Percentiles rank a stretch among this genome's conserved stretches.
Conservation (phyloP, 53 echinoderm and acorn worm species). For the Patiria pectinifera region DNA sequence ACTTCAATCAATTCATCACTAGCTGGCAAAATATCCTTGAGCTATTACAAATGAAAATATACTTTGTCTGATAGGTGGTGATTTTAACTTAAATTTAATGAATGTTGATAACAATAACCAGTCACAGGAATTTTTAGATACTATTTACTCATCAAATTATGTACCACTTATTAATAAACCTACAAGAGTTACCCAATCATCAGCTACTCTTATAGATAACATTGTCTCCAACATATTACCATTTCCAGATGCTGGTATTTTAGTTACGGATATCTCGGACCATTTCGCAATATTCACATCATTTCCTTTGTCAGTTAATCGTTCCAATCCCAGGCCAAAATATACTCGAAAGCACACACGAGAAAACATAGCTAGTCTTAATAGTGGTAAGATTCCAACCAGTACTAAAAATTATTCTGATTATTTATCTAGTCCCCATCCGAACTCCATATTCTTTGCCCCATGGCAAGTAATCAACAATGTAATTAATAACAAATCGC, state of each 20-base stretch:
- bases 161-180: constrained; percentile 13
- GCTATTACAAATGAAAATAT: neutral
- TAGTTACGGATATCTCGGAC: too few relatives aligned
- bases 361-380: too few relatives aligned
- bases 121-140: constrained; percentile 13
- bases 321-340: too few relatives aligned
- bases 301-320: too few relatives aligned
- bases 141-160: neutral
- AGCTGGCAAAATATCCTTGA: neutral
- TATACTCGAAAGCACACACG: too few relatives aligned
- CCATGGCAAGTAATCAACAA: too few relatives aligned
- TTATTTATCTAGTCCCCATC: too few relatives aligned
- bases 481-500: too few relatives aligned
- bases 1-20: neutral
- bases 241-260: constrained; percentile 7
- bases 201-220: constrained; percentile 6
- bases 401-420: too few relatives aligned
- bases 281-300: too few relatives aligned
- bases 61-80: neutral
- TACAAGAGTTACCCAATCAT: neutral
- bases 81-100: constrained; percentile 15
- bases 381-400: too few relatives aligned
- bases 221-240: constrained; percentile 2
- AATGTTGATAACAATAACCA: constrained; percentile 13
- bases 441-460: too few relatives aligned